Evolutionary conservation across 2,113 vertebrate genomes (phyloP).

Genomic region (Ancistrus triradiatus): DNA sequence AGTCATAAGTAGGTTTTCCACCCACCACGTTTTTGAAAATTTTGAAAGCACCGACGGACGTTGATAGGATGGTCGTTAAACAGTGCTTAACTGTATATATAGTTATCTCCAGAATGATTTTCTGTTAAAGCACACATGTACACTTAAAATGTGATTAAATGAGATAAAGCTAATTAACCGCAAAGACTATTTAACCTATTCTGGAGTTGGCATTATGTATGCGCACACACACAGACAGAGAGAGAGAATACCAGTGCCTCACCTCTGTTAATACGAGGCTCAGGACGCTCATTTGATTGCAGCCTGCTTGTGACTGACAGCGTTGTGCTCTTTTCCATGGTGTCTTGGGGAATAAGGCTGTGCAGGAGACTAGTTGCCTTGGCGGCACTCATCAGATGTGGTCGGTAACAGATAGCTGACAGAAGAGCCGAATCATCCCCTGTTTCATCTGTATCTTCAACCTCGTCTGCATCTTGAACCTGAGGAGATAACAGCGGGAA

Average conservation of each 20-base stretch:
- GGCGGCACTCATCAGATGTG: constrained; percentile 49
- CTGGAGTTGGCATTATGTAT: neutral
- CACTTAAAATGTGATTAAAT: too few species aligned
- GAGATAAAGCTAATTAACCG: too few species aligned
- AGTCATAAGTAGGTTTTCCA: too few species aligned
- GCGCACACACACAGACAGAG: too few species aligned
- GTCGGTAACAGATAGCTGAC: constrained; percentile 54
- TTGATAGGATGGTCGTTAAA: too few species aligned
- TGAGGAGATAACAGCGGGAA: constrained; percentile 5
- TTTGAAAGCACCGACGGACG: too few species aligned
- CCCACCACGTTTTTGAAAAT: too few species aligned
- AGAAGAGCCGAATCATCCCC: constrained; percentile 46
- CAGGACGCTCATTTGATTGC: constrained; percentile 46
- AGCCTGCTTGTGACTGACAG: constrained; percentile 37
- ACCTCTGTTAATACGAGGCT: constrained; percentile 54
- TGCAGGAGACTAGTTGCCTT: constrained; percentile 29
- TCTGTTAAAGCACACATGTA: too few species aligned
- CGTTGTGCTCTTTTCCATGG: constrained; percentile 29
- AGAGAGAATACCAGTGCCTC: too few species aligned
- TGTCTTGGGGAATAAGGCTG: constrained; percentile 34
- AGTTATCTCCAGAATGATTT: too few species aligned
- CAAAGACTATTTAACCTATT: too few species aligned
- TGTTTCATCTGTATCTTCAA: constrained; percentile 19
- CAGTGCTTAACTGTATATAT: too few species aligned
- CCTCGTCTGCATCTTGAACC: constrained; percentile 48